Conservation (phyloP, 2,797 vertebrate species). For the Pipistrellus kuhlii region DNA sequence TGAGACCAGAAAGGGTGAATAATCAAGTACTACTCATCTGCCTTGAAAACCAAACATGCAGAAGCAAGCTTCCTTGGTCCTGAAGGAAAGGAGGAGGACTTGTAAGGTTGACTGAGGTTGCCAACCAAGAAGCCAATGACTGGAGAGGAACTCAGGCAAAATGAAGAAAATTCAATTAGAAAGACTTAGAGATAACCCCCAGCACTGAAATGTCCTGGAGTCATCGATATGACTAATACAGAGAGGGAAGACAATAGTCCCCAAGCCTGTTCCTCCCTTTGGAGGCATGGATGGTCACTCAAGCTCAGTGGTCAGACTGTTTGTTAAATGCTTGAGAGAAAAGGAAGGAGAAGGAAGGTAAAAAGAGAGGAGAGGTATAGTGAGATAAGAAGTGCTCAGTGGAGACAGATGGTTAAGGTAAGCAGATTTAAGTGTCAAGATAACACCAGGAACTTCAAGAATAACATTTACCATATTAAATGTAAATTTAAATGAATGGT, state of each 20-base stretch:
- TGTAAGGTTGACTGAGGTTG: not conserved
- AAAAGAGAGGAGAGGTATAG: not conserved
- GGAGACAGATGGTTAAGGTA: not conserved
- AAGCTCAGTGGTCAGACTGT: not conserved
- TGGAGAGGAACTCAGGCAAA: not conserved
- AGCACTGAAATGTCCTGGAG: not conserved
- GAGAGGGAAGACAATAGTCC: not conserved
- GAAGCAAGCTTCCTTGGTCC: not conserved
- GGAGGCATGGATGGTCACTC: not conserved
- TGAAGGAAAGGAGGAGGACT: not conserved
- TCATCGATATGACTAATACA: not conserved
- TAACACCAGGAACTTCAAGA: not conserved
- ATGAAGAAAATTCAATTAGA: not conserved
- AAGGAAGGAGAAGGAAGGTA: not conserved
- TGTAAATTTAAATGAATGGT: not conserved
- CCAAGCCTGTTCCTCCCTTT: not conserved
- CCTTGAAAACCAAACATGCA: not conserved
- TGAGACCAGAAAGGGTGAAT: not conserved
- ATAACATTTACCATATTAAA: constrained; percentile 18
- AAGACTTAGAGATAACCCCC: not conserved
- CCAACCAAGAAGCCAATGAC: not conserved
- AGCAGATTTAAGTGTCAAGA: not conserved
- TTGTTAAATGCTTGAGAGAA: not conserved
- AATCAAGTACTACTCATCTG: not conserved
- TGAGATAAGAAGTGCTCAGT: not conserved